Base-by-base conservation (phyloP, 2,113 vertebrate species). In the Poeciliopsis occidentalis region DNA sequence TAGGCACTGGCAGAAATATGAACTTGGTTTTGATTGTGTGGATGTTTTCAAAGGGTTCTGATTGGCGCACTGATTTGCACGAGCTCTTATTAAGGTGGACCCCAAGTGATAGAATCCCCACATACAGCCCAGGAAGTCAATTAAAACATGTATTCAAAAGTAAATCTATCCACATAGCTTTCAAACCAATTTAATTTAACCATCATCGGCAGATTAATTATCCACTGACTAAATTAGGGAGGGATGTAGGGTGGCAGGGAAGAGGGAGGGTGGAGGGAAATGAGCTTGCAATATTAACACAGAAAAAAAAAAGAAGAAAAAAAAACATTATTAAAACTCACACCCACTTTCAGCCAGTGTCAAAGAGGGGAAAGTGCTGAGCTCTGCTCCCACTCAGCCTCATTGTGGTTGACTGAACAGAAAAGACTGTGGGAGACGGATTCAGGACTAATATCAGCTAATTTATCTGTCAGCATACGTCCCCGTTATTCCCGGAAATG, bases 401-500 rank as follows among this genome's bases (percentile, higher is more conserved):
- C 32, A 64, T 34, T 75, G 64, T 76, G 65, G 71, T 64, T 72
- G 32, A 66, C 66, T 78, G 57, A 67, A 60, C 67, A 32, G 26
- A 61, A 73, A 64, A 64, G 60, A 31, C 4, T 54, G 44, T 24
- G 69, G 82, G 71, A 70, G 74, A 31, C 27, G 60, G 30, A 67
- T 76, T 32, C 67, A 30, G 2, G n/a, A 0, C 37, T 6, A 24
- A 73, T 82, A 83, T 87, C 81, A 60, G 1, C 64, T 0, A 41
- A 29, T 32, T 81, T 71, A 88, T 86, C 82, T 69, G 67, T 47
- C 76, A 72, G 73, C 76, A 85, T 84, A 88, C 24, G 47, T 19
- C 7, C 80, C 79, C 69, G 34, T 57, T 73, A 60, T 85, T 29
- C 3, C 54, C 44, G 65, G 30, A 67, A 82, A 78, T 69, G 60